These are phyloP conservation scores for Nothoprocta perdicaria DNA, from an alignment of 2,113 vertebrate genomes.

Conservation along the genomic window DNA sequence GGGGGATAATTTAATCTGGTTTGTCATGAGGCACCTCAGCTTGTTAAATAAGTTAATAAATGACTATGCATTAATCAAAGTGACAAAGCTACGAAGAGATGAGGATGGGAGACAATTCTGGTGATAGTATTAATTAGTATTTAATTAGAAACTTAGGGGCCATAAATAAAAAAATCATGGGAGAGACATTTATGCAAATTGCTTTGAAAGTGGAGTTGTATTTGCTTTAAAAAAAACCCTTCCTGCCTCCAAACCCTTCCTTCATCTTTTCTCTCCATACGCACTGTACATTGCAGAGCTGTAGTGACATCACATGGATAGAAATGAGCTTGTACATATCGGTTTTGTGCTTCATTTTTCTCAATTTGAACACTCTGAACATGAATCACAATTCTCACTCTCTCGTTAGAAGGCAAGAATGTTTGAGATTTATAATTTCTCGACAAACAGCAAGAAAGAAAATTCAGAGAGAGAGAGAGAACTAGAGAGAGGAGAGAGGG, in stretches of 20 bases:
- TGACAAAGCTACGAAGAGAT: conserved; percentile 80
- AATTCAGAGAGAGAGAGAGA: neutral
- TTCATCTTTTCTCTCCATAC: neutral
- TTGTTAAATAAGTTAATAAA: conserved; percentile 89
- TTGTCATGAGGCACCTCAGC: conserved; percentile 80
- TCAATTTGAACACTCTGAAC: conserved; percentile 17
- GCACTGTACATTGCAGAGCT: conserved; percentile 11
- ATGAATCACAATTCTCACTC: conserved; percentile 41
- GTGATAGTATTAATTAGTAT: conserved; percentile 89
- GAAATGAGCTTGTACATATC: conserved; percentile 1
- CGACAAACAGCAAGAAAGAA: neutral
- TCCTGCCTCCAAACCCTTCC: neutral
- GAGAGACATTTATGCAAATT: conserved; percentile 79
- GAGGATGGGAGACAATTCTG: conserved; percentile 77
- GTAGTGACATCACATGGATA: conserved; percentile 40
- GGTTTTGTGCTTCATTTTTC: conserved; percentile 51
- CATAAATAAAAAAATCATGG: conserved; percentile 86
- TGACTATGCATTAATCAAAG: conserved; percentile 86
- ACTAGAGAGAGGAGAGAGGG: neutral
- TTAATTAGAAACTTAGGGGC: conserved; percentile 87
- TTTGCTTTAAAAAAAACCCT: conserved; percentile 48
- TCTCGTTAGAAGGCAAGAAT: conserved; percentile 10
- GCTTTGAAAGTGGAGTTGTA: conserved; percentile 59
- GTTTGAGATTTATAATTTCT: conserved; percentile 30
- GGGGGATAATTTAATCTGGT: conserved; percentile 84